phyloP scores from a whole-genome alignment of 2,113 vertebrate genomes.

The Aegypius monachus region DNA sequence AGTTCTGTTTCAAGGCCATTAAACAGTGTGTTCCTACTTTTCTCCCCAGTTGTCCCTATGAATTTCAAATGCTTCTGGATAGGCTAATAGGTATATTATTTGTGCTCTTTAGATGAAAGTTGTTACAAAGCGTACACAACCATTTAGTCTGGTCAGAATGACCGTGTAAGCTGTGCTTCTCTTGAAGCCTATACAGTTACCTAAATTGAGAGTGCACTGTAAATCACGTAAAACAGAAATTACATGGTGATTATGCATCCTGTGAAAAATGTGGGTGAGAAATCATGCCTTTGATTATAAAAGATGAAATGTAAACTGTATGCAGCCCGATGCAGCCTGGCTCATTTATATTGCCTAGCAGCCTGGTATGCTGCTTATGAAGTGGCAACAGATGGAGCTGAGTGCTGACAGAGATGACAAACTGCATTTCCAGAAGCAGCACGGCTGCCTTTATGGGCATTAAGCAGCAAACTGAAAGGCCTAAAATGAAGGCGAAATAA shows the following conservation, averaged over 20 bases:
- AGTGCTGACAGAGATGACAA: neutral
- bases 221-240: neutral
- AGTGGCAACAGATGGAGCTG: neutral
- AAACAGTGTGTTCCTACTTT: accelerated
- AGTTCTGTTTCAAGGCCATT: neutral
- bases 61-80: neutral
- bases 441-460: neutral
- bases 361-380: neutral
- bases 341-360: neutral
- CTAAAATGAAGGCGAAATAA: neutral
- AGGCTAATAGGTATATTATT: neutral
- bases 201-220: neutral
- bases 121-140: neutral
- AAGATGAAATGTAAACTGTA: neutral
- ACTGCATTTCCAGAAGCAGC: neutral
- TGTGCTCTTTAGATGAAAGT: neutral
- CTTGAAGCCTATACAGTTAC: neutral
- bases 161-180: neutral
- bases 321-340: neutral
- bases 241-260: neutral
- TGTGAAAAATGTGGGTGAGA: neutral
- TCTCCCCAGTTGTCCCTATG: neutral
- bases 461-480: neutral
- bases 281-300: neutral
- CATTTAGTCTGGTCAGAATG: neutral